These are phyloP conservation scores for Choloepus hoffmanni DNA, from an alignment of 2,113 vertebrate species.

Conservation along the genomic window DNA sequence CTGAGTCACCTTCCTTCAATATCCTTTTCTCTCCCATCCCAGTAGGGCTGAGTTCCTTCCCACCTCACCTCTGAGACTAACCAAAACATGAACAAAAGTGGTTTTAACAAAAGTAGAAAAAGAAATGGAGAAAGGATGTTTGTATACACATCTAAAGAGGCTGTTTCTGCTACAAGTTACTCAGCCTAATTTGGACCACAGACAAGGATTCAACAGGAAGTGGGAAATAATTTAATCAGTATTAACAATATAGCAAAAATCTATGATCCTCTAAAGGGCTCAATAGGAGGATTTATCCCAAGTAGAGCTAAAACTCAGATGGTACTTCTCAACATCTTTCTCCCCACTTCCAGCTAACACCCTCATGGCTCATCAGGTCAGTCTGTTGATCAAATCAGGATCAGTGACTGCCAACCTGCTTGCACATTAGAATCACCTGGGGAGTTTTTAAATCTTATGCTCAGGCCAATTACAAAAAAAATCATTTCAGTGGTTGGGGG, in stretches of 20 bases:
- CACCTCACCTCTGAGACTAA: not conserved
- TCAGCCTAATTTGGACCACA: not conserved
- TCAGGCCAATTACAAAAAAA: not conserved
- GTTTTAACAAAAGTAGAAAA: not conserved
- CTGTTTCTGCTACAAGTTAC: not conserved
- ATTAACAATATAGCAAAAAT: not conserved
- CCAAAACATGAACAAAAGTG: not conserved
- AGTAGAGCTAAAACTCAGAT: not conserved
- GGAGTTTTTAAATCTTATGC: not conserved
- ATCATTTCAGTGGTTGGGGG: too few relatives aligned
- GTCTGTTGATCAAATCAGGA: not conserved
- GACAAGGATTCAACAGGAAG: not conserved
- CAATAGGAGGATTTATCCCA: not conserved
- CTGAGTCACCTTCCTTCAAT: not conserved
- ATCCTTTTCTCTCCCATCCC: not conserved
- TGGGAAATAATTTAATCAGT: not conserved
- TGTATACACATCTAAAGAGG: not conserved
- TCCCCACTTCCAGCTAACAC: not conserved
- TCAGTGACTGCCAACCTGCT: not conserved
- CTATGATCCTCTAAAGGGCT: not conserved
- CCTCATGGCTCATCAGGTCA: not conserved
- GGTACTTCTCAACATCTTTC: not conserved
- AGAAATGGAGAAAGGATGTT: not conserved
- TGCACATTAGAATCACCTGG: not conserved
- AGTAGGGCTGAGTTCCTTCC: not conserved